These are phyloP conservation scores for Eupithecia subfuscata DNA, from an alignment of 2,888 invertebrate genomes.

Conservation along the genomic window DNA sequence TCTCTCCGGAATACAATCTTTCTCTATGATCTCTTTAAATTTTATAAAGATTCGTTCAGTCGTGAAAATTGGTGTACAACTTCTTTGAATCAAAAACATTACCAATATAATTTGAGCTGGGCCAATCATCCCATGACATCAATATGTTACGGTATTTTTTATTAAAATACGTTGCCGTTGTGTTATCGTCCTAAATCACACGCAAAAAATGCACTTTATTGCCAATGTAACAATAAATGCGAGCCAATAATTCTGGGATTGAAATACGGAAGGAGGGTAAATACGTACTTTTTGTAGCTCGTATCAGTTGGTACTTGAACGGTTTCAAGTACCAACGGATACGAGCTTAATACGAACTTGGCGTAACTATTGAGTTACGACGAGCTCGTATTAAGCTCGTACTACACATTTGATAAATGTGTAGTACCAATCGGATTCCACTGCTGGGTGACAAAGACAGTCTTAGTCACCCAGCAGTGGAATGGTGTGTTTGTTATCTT, in stretches of 20 bases:
- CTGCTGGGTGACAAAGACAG: too few relatives aligned
- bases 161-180: background rate
- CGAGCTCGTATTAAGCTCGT: too few relatives aligned
- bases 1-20: too few relatives aligned
- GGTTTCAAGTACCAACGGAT: too few relatives aligned
- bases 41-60: background rate
- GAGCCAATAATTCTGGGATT: constrained; percentile 36
- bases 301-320: background rate
- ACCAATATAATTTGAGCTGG: background rate
- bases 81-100: background rate
- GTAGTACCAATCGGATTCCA: too few relatives aligned
- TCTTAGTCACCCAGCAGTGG: too few relatives aligned
- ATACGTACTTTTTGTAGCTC: background rate
- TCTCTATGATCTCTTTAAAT: too few relatives aligned
- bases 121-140: background rate
- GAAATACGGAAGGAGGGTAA: background rate
- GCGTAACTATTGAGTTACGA: too few relatives aligned
- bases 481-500: background rate
- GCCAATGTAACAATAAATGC: constrained; percentile 28
- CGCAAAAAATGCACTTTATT: constrained; percentile 16
- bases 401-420: too few relatives aligned
- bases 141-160: background rate
- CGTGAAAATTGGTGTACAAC: background rate
- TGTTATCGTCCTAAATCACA: background rate
- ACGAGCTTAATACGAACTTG: too few relatives aligned